Conservation (phyloP, 1,140 invertebrate genomes). For the Plectrocnemia conspersa region DNA sequence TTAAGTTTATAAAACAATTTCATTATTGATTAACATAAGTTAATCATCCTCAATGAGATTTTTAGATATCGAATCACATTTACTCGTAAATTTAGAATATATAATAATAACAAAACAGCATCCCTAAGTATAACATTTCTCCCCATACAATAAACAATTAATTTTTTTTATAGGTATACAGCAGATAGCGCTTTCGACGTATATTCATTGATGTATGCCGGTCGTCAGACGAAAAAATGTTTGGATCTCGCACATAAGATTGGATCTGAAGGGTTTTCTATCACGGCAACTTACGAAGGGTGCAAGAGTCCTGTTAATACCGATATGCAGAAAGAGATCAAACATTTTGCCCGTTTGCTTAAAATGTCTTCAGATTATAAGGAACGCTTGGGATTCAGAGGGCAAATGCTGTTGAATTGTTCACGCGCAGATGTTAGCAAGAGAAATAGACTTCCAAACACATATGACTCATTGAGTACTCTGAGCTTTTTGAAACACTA, state of each 20-base stretch:
- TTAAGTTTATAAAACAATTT: too few relatives aligned
- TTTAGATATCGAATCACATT: too few relatives aligned
- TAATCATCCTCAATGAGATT: too few relatives aligned
- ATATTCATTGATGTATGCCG: constrained; percentile 55
- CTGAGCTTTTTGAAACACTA: constrained; percentile 60
- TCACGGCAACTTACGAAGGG: constrained; percentile 59
- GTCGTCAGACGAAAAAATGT: constrained; percentile 60
- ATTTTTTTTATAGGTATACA: constrained; percentile 54
- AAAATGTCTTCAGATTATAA: constrained; percentile 61
- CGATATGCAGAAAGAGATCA: constrained; percentile 56
- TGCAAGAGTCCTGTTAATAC: constrained; percentile 58
- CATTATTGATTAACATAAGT: too few relatives aligned
- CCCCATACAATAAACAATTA: too few relatives aligned
- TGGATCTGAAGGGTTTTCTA: constrained; percentile 59
- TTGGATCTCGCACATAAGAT: constrained; percentile 60
- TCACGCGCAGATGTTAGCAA: constrained; percentile 30
- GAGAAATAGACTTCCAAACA: constrained; percentile 45
- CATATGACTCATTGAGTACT: constrained; percentile 61
- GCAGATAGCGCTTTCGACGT: constrained; percentile 58
- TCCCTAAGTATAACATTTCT: not conserved
- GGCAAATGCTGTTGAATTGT: constrained; percentile 55
- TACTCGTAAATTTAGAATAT: too few relatives aligned
- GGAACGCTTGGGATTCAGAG: constrained; percentile 59
- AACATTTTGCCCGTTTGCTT: constrained; percentile 58
- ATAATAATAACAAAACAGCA: too few relatives aligned